These are phyloP conservation scores for Mycteria americana DNA, from an alignment of 2,797 vertebrate genomes.

Conservation along the genomic window DNA sequence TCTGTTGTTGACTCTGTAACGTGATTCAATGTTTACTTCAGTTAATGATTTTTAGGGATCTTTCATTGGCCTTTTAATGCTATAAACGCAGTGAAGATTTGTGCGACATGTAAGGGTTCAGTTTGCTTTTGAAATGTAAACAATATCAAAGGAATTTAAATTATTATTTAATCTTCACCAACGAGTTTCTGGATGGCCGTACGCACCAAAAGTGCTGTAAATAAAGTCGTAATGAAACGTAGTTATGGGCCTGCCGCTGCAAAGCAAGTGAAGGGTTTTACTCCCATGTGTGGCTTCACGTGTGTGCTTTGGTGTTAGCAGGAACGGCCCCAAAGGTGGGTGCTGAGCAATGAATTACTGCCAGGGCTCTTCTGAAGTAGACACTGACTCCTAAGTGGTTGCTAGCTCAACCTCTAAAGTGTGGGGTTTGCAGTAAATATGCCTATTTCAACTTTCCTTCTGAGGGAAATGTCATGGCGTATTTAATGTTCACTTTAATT, in stretches of 20 bases:
- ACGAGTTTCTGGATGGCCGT: background rate
- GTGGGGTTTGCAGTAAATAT: background rate
- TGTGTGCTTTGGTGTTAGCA: background rate
- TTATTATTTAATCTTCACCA: background rate
- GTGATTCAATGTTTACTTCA: conserved; percentile 45
- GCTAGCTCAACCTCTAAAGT: background rate
- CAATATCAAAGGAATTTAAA: background rate
- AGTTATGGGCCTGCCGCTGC: background rate
- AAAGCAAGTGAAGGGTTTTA: background rate
- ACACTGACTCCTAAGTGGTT: background rate
- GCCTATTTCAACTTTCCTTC: background rate
- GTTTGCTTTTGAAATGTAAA: conserved; percentile 14
- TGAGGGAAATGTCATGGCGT: background rate
- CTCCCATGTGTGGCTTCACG: background rate
- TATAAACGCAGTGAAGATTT: background rate
- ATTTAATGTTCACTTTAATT: background rate
- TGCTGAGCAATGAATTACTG: background rate
- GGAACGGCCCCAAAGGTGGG: background rate
- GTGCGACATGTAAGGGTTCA: fast-evolving
- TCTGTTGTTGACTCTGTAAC: conserved; percentile 37
- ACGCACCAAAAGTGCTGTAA: background rate
- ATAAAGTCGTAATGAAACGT: background rate
- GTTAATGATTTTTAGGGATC: conserved; percentile 59
- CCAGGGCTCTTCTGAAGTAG: background rate
- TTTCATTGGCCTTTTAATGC: conserved; percentile 13